phyloP scores from a whole-genome alignment of 1,140 invertebrate species.

The Ephestia elutella region DNA sequence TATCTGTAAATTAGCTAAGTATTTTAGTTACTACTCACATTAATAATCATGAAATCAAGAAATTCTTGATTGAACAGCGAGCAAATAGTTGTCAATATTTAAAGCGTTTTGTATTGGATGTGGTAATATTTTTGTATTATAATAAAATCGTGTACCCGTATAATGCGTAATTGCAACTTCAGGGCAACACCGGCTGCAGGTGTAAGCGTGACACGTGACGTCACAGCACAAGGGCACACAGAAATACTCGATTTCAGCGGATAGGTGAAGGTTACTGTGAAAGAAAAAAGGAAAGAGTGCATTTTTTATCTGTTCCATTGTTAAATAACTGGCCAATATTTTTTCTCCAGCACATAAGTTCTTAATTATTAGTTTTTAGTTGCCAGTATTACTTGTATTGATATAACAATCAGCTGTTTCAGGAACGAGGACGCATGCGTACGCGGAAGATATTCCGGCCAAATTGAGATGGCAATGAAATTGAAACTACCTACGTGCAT shows the following conservation, averaged over 20 bases:
- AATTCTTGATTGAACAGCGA: too few species aligned
- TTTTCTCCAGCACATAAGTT: too few species aligned
- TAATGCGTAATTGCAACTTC: neutral
- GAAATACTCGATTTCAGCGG: constrained; percentile 58
- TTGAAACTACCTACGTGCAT: neutral
- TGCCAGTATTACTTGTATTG: constrained; percentile 23
- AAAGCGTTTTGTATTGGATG: too few species aligned
- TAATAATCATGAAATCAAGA: too few species aligned
- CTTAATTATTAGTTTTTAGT: neutral
- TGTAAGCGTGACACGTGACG: constrained; percentile 56
- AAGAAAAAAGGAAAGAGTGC: neutral
- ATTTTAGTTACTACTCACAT: too few species aligned
- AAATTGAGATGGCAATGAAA: constrained; percentile 33
- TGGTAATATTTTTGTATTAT: too few species aligned
- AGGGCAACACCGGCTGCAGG: constrained; percentile 47
- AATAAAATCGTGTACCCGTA: neutral
- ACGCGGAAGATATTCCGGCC: constrained; percentile 26
- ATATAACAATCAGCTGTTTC: constrained; percentile 40
- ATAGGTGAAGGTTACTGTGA: constrained; percentile 54
- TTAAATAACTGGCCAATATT: neutral
- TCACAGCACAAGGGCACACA: constrained; percentile 55
- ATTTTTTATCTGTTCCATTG: neutral
- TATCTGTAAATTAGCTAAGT: too few species aligned
- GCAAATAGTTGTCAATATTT: too few species aligned
- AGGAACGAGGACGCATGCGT: constrained; percentile 28